Conservation (phyloP, 2,888 invertebrate genomes). For the Fragum sueziense region DNA sequence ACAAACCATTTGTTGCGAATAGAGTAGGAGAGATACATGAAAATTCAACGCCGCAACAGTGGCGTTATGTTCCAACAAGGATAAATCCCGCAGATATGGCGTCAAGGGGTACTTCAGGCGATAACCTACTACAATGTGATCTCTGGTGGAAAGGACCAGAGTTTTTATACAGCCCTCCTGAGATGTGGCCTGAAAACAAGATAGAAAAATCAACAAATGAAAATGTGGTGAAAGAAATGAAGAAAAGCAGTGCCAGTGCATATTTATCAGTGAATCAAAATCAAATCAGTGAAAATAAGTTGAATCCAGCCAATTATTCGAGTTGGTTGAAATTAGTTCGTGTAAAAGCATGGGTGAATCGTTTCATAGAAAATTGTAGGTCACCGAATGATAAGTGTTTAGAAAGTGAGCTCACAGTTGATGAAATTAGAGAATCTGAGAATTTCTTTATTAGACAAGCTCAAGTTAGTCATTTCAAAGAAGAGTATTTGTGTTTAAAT, state of each 20-base stretch:
- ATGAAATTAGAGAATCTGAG: neutral
- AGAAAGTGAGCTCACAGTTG: neutral
- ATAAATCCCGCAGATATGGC: neutral
- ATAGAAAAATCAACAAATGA: neutral
- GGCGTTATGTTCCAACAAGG: neutral
- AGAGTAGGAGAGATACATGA: neutral
- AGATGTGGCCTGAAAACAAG: neutral
- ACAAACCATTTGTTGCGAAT: neutral
- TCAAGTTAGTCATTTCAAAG: neutral
- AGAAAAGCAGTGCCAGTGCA: neutral
- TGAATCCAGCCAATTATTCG: neutral
- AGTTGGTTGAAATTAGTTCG: neutral
- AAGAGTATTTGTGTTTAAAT: neutral
- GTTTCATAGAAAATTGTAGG: neutral
- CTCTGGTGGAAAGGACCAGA: neutral
- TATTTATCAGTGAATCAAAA: neutral
- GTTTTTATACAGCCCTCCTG: neutral
- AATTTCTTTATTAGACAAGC: neutral
- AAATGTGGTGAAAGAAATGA: neutral
- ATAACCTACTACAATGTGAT: neutral
- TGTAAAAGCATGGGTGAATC: neutral
- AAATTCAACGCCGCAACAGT: neutral
- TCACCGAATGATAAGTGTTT: neutral
- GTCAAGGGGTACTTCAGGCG: neutral
- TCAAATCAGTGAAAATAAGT: neutral